These are phyloP conservation scores for Anthopleura sola DNA, from an alignment of 64 coral and sea anemone genomes.

Conservation along the genomic window DNA sequence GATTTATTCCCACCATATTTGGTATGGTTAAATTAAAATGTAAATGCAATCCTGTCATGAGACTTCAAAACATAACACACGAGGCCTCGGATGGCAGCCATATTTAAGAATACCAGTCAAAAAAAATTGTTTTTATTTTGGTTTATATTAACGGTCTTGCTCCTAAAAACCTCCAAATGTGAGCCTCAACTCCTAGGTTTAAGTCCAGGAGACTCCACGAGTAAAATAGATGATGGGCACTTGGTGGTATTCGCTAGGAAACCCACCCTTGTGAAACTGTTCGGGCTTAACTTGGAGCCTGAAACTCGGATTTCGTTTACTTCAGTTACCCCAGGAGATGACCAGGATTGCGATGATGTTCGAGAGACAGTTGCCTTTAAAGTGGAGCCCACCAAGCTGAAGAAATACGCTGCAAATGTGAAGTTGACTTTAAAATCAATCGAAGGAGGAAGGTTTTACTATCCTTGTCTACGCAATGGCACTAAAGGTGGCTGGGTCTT, in stretches of 20 bases:
- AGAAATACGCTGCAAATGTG: slow-evolving; percentile 24
- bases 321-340: not conserved
- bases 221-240: slow-evolving; percentile 50
- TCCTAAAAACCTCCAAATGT: slow-evolving; percentile 61
- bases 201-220: slow-evolving; percentile 56
- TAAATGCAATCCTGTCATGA: not conserved
- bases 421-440: slow-evolving; percentile 29
- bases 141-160: not conserved
- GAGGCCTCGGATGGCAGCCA: slow-evolving; percentile 11
- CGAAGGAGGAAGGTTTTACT: slow-evolving; percentile 31
- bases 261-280: slow-evolving; percentile 38
- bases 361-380: slow-evolving; percentile 40
- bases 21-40: not conserved
- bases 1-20: slow-evolving; percentile 10
- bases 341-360: slow-evolving; percentile 50
- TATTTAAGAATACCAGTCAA: not conserved
- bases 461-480: slow-evolving; percentile 57
- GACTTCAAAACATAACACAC: not conserved
- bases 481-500: slow-evolving; percentile 47
- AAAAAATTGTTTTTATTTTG: slow-evolving; percentile 8
- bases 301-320: slow-evolving; percentile 68
- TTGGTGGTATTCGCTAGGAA: slow-evolving; percentile 37
- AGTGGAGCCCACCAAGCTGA: slow-evolving; percentile 29
- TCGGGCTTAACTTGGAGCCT: slow-evolving; percentile 41
- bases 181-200: slow-evolving; percentile 63